Percentiles rank a stretch among this genome's conserved stretches.
Conservation (phyloP, 1,140 invertebrate species). For the Brachionus plicatilis region DNA sequence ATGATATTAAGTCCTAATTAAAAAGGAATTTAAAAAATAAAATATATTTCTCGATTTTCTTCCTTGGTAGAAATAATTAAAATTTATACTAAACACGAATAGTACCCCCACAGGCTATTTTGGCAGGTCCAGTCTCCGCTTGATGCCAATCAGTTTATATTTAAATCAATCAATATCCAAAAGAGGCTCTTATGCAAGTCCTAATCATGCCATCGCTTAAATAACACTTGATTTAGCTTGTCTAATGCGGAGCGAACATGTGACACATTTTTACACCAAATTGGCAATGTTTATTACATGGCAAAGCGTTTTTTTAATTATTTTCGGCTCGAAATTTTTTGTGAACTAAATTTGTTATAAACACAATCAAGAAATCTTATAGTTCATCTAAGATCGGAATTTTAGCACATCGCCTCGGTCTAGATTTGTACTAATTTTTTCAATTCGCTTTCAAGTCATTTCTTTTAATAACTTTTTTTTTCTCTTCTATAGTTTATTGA, state of each 20-base stretch:
- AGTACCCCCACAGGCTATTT: not conserved
- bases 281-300: not conserved
- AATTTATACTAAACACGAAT: not conserved
- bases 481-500: not conserved
- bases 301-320: not conserved
- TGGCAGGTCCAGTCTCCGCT: not conserved
- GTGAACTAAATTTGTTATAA: not conserved
- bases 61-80: not conserved
- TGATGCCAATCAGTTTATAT: not conserved
- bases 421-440: slow-evolving; percentile 8
- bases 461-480: not conserved
- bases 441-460: not conserved
- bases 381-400: not conserved
- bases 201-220: not conserved
- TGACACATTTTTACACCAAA: not conserved
- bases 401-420: not conserved
- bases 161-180: not conserved
- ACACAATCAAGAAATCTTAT: slow-evolving; percentile 1
- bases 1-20: slow-evolving; percentile 26
- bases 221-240: not conserved
- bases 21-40: slow-evolving; percentile 10
- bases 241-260: not conserved
- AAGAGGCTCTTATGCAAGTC: not conserved
- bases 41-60: not conserved
- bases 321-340: not conserved